Percentiles rank a stretch among this genome's conserved stretches.
Conservation (phyloP, 2,113 vertebrate species). For the Triplophysa siluroides region DNA sequence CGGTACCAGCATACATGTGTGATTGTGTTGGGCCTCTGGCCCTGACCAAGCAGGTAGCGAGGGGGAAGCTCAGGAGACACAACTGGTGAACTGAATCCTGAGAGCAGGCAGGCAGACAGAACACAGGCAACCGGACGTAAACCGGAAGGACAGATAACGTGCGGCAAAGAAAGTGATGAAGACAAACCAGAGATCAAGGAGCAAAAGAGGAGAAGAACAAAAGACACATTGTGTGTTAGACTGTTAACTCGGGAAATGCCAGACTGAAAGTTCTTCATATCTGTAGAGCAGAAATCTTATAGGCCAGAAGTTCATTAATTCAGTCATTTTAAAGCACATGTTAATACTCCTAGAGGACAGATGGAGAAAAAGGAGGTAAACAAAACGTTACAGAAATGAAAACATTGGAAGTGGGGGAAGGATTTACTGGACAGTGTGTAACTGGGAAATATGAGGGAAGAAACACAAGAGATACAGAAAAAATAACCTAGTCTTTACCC, state of each 20-base stretch:
- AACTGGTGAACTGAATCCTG: conserved; percentile 83
- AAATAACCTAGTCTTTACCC: neutral
- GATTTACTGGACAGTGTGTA: neutral
- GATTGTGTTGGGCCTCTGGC: conserved; percentile 90
- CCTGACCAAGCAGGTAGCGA: conserved; percentile 88
- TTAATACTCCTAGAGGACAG: conserved; percentile 4
- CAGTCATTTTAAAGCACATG: neutral
- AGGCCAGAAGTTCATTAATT: neutral
- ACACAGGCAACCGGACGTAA: conserved; percentile 50
- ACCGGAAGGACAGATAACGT: conserved; percentile 47
- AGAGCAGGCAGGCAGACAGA: conserved; percentile 54
- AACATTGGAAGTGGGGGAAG: neutral
- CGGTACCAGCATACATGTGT: conserved; percentile 95
- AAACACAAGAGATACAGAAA: neutral
- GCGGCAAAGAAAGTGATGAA: conserved; percentile 12
- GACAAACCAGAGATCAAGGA: neutral
- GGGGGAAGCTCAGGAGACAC: conserved; percentile 87
- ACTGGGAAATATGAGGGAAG: neutral
- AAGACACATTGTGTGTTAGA: conserved; percentile 54
- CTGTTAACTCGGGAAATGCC: conserved; percentile 48
- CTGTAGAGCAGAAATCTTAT: neutral
- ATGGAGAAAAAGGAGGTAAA: neutral
- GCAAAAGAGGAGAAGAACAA: neutral
- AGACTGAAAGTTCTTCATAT: conserved; percentile 2
- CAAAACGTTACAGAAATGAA: neutral